phyloP scores from a whole-genome alignment of 2,113 vertebrate genomes.

The Ceratotherium simum region DNA sequence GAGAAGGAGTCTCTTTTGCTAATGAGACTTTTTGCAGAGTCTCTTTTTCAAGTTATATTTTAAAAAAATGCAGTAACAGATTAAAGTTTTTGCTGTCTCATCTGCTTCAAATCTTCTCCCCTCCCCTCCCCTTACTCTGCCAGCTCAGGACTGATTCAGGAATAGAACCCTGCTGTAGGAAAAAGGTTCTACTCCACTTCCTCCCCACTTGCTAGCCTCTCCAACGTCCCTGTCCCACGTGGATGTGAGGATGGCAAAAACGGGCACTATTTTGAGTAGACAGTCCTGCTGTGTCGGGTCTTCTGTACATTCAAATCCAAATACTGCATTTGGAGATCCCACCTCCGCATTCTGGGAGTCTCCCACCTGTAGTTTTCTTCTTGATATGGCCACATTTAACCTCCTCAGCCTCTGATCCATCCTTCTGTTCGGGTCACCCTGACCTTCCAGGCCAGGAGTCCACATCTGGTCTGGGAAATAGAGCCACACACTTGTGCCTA shows the following conservation, averaged over 20 bases:
- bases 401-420: background rate
- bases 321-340: background rate
- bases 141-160: background rate
- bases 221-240: background rate
- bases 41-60: background rate
- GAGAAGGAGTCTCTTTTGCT: background rate
- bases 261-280: fast-evolving
- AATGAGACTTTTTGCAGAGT: background rate
- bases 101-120: background rate
- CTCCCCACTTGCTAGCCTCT: background rate
- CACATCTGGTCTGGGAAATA: background rate
- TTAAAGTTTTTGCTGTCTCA: background rate
- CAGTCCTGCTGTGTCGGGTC: background rate
- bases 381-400: background rate
- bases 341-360: background rate
- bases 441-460: background rate
- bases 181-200: background rate
- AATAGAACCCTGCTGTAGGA: background rate
- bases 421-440: background rate
- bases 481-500: background rate
- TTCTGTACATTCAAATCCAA: background rate
- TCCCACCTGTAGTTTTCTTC: background rate
- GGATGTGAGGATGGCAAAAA: background rate
- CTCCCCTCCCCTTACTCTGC: no score
- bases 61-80: background rate